These are phyloP conservation scores for Heterotilapia buettikoferi DNA, from an alignment of 2,113 vertebrate species.

Conservation along the genomic window DNA sequence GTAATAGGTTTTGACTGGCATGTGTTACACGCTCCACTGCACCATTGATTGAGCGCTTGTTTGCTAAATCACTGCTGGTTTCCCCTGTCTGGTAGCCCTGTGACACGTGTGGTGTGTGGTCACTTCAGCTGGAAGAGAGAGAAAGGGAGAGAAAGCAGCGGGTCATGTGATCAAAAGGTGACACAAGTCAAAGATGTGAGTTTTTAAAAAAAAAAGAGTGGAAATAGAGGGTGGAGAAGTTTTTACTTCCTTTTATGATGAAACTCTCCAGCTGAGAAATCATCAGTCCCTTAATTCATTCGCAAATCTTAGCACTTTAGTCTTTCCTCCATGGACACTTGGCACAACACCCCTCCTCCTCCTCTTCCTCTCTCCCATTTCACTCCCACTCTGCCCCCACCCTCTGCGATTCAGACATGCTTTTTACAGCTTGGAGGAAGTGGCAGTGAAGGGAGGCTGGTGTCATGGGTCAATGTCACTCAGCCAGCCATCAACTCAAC, in stretches of 20 bases:
- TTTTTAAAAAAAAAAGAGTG: background rate
- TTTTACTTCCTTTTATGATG: background rate
- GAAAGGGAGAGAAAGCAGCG: background rate
- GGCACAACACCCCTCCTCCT: conserved; percentile 48
- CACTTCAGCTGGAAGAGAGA: conserved; percentile 44
- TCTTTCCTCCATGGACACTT: conserved; percentile 52
- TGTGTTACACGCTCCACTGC: conserved; percentile 82
- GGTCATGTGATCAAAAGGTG: background rate
- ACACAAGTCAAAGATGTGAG: background rate
- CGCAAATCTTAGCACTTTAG: conserved; percentile 45
- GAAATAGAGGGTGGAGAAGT: background rate
- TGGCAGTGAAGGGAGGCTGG: conserved; percentile 54
- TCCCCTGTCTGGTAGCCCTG: conserved; percentile 68
- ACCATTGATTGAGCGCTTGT: conserved; percentile 86
- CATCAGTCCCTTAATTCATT: conserved; percentile 9
- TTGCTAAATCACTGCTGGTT: conserved; percentile 88
- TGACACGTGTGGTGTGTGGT: conserved; percentile 73
- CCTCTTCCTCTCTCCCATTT: conserved; percentile 17
- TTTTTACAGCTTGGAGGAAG: conserved; percentile 72
- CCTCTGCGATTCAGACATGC: conserved; percentile 58
- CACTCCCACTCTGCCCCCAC: conserved; percentile 20
- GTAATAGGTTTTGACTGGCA: conserved; percentile 87
- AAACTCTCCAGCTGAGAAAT: background rate
- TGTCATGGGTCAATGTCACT: conserved; percentile 70
- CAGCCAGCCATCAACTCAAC: conserved; percentile 25